A percentile compares a stretch with the other conserved stretches of the same genome.
Conservation (phyloP, 2,797 vertebrate genomes). For the Micropoecilia bifurca region DNA sequence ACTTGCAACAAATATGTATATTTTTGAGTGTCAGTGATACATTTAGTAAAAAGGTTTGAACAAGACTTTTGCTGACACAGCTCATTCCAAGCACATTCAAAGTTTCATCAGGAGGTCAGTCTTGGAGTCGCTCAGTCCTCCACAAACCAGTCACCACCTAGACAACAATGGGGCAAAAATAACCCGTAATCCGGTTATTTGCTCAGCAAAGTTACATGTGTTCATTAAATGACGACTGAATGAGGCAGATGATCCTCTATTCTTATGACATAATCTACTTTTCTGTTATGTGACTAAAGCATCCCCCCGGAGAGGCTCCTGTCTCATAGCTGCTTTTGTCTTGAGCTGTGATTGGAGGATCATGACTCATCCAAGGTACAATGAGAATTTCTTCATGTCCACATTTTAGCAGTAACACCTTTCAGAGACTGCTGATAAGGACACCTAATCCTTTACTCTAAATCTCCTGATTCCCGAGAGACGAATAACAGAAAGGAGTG, state of each 20-base stretch:
- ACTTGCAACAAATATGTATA: not conserved
- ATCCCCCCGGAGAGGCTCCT: constrained; percentile 2
- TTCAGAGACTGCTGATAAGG: constrained; percentile 28
- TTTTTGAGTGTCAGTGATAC: not conserved
- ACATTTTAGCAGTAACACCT: constrained; percentile 18
- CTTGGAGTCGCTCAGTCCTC: not conserved
- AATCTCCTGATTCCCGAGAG: constrained; percentile 41
- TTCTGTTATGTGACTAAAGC: constrained; percentile 17
- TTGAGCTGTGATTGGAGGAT: constrained; percentile 12
- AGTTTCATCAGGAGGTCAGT: not conserved
- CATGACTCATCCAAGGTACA: constrained; percentile 24
- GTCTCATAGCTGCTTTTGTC: constrained; percentile 42
- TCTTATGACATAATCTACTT: constrained; percentile 24
- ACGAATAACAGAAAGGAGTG: constrained; percentile 11
- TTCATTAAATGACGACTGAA: constrained; percentile 18
- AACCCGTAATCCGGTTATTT: constrained; percentile 52
- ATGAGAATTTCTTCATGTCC: constrained; percentile 30
- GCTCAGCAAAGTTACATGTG: constrained; percentile 18
- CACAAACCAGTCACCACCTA: constrained; percentile 41
- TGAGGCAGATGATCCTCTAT: constrained; percentile 21
- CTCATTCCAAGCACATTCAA: not conserved
- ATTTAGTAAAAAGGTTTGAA: not conserved
- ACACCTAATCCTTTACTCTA: constrained; percentile 22
- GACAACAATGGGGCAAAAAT: constrained; percentile 49
- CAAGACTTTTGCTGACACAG: not conserved